Base-by-base conservation (phyloP, 1,140 invertebrate genomes). In the Globodera ellingtonae region DNA sequence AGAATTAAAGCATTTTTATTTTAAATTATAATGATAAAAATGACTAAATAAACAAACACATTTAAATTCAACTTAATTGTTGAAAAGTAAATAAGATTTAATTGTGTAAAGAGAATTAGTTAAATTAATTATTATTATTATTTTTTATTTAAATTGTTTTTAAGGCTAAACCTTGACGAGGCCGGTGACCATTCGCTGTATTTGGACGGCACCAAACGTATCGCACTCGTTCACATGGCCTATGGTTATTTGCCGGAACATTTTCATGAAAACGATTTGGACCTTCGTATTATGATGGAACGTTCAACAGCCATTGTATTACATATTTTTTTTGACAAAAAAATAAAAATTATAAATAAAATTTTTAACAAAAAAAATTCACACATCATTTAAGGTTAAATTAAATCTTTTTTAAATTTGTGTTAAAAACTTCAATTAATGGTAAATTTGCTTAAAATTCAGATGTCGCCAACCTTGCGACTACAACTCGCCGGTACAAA, bases 391-490 rank as follows among this genome's bases (percentile, higher is more conserved):
- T 24, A 24, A 24, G 24, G 24, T 24, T 24, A 24, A 24, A 24
- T 24, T 24, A 24, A 24, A 24, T 24, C n/a, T n/a, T n/a, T n/a
- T n/a, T n/a, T n/a, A n/a, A n/a, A n/a, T n/a, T n/a, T n/a, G n/a
- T n/a, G n/a, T n/a, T n/a, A n/a, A n/a, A n/a, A n/a, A n/a, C n/a
- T n/a, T n/a, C n/a, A n/a, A n/a, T n/a, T n/a, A n/a, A n/a, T 24
- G 24, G 24, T 0, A 24, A 24, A 24, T 24, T 24, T 24, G 24
- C 24, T 24, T 24, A 24, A 24, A 24, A 94, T 98, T 71, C 96
- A 98, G 91, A 91, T 98, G 90, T 97, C 94, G 89, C 97, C 97
- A 3, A 94, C 94, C 35, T 94, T 97, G 82, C 93, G 95, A 13
- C 91, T 91, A 48, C 92, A 93, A 80, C 85, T 93, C 65, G 91